phyloP scores from a whole-genome alignment of 2,797 vertebrate genomes.

The Leptodactylus fallax region DNA sequence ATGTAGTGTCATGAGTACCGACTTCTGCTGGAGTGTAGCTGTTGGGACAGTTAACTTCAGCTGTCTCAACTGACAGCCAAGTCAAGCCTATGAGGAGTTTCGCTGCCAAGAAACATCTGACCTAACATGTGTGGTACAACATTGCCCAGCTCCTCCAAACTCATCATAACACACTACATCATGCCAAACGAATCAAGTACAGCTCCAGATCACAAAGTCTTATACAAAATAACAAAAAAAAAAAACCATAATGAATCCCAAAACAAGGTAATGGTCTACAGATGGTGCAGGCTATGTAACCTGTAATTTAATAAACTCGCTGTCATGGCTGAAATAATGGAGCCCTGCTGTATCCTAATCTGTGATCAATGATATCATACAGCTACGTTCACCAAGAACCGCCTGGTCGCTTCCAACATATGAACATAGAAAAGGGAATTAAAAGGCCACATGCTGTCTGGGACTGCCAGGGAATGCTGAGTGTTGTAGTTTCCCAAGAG shows the following conservation, averaged over 20 bases:
- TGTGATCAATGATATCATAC: background rate
- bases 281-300: background rate
- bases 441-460: no score
- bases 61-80: background rate
- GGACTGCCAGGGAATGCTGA: no score
- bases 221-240: no score
- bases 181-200: no score
- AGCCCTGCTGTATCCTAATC: background rate
- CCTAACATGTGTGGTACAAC: background rate
- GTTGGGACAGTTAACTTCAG: no score
- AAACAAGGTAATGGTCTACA: background rate
- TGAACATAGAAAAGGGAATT: background rate
- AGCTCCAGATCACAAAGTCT: no score
- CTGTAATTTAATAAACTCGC: conserved; percentile 5
- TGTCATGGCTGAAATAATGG: background rate
- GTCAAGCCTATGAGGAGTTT: background rate
- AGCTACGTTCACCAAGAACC: no score
- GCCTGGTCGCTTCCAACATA: no score
- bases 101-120: background rate
- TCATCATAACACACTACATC: background rate
- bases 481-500: background rate
- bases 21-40: background rate
- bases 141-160: background rate
- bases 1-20: background rate
- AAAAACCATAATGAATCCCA: background rate